These are phyloP conservation scores for Pachyramphus minor DNA, from an alignment of 2,113 vertebrate species.

Conservation along the genomic window DNA sequence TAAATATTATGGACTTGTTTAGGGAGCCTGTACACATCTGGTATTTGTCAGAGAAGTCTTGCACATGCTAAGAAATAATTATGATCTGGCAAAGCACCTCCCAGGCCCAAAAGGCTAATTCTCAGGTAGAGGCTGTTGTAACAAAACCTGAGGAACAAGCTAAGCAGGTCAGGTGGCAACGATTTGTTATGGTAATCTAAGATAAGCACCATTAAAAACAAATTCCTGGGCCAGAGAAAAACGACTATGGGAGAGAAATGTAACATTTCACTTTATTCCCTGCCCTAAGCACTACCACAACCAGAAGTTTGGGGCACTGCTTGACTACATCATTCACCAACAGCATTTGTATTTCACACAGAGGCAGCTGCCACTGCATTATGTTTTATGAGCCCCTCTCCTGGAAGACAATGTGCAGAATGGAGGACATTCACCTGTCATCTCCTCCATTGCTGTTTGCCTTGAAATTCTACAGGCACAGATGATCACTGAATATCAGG, in stretches of 20 bases:
- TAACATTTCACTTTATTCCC: background rate
- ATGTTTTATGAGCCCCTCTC: background rate
- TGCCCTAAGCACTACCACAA: background rate
- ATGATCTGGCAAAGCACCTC: background rate
- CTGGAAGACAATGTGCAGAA: background rate
- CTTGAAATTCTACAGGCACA: background rate
- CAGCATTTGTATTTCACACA: background rate
- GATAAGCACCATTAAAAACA: background rate
- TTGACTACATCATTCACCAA: background rate
- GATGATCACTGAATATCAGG: background rate
- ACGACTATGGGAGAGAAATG: fast-evolving
- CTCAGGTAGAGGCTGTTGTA: background rate
- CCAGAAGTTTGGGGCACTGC: background rate
- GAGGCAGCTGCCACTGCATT: background rate
- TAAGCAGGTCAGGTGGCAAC: fast-evolving
- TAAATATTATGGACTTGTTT: background rate
- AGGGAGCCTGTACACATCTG: background rate
- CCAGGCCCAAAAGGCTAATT: background rate
- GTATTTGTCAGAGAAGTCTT: background rate
- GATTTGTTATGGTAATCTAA: background rate
- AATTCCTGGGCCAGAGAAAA: background rate
- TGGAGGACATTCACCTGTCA: background rate
- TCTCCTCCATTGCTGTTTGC: background rate
- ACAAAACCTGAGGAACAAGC: background rate
- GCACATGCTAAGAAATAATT: background rate